phyloP scores from a whole-genome alignment of 2,113 vertebrate species.

The Anhinga rufa region DNA sequence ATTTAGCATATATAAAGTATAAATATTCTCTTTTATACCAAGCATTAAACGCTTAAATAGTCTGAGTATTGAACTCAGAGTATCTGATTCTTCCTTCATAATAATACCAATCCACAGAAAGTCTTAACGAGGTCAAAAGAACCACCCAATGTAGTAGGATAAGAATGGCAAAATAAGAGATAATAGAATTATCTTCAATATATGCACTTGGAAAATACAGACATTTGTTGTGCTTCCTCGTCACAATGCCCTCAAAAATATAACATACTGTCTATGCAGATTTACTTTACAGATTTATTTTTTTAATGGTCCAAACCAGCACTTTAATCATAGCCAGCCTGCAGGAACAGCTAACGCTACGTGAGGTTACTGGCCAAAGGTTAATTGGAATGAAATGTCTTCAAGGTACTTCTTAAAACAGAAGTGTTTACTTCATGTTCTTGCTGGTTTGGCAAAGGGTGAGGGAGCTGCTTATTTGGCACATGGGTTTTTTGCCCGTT shows the following conservation, averaged over 20 bases:
- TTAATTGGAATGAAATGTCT: not conserved
- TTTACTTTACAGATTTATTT: not conserved
- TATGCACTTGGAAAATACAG: not conserved
- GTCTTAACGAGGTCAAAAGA: not conserved
- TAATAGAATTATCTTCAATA: not conserved
- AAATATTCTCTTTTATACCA: not conserved
- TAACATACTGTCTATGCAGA: too few relatives aligned
- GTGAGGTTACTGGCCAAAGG: not conserved
- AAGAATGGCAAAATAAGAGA: not conserved
- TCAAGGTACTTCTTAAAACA: too few relatives aligned
- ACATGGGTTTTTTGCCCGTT: not conserved
- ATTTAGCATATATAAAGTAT: not conserved
- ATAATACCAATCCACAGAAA: not conserved
- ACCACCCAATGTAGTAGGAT: not conserved
- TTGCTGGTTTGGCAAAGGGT: not conserved
- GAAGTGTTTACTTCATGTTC: not conserved
- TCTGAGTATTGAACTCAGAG: not conserved
- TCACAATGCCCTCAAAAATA: not conserved
- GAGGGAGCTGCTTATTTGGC: not conserved
- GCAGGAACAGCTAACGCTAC: accelerated
- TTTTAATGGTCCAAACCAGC: too few relatives aligned
- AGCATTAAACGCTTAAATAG: not conserved
- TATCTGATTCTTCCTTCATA: not conserved
- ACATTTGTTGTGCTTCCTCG: not conserved
- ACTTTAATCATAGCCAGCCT: not conserved